Conservation (phyloP, 2,797 vertebrate genomes). For the Tragelaphus oryx region DNA sequence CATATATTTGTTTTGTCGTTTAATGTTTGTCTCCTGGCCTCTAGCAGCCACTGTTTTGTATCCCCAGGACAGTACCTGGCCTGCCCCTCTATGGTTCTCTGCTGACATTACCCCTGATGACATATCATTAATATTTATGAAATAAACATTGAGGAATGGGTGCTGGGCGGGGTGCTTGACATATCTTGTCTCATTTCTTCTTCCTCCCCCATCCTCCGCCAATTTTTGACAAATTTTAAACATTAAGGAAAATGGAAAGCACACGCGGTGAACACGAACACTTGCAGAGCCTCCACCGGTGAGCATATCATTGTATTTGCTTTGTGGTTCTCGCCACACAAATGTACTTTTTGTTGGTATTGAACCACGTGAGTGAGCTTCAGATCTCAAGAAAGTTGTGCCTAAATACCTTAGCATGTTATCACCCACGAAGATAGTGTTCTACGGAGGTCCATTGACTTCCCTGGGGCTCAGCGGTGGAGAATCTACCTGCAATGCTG, state of each 20-base stretch:
- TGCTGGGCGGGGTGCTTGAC: not conserved
- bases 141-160: not conserved
- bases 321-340: not conserved
- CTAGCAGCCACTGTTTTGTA: not conserved
- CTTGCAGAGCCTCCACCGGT: not conserved
- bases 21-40: not conserved
- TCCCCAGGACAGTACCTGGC: not conserved
- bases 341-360: not conserved
- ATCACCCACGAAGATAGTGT: not conserved
- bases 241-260: not conserved
- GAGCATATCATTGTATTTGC: not conserved
- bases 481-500: not conserved
- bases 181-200: not conserved
- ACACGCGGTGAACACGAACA: not conserved
- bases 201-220: not conserved
- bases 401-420: not conserved
- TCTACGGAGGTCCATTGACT: no score
- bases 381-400: not conserved
- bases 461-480: not conserved
- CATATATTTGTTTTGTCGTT: not conserved
- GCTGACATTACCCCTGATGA: not conserved
- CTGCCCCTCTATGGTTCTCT: not conserved
- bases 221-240: not conserved
- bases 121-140: not conserved
- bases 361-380: not conserved